Evolutionary conservation across 2,888 invertebrate species (phyloP).

Genomic region (Eupithecia subfuscata): DNA sequence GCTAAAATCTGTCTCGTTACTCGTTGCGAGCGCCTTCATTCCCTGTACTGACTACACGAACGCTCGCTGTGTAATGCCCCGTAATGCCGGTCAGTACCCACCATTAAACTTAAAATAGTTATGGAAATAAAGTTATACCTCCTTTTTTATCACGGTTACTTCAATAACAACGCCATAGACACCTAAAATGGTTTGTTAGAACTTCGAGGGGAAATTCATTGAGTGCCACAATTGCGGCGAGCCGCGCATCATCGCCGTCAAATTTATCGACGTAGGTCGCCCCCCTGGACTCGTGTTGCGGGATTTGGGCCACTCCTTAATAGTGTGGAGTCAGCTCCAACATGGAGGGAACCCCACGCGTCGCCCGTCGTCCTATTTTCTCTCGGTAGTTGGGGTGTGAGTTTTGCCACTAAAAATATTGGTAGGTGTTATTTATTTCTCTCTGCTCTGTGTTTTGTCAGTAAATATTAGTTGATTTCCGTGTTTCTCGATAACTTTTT

Average conservation of each 20-base stretch:
- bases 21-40: too few species aligned
- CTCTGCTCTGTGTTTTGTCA: neutral
- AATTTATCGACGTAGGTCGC: constrained; percentile 27
- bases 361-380: constrained; percentile 66
- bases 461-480: neutral
- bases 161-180: neutral
- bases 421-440: neutral
- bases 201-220: neutral
- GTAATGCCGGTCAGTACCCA: too few species aligned
- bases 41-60: too few species aligned
- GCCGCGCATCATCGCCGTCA: constrained; percentile 20
- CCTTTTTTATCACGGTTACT: neutral
- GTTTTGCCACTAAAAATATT: constrained; percentile 22
- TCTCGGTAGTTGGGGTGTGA: constrained; percentile 48
- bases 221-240: constrained; percentile 9
- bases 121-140: neutral
- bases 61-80: too few species aligned
- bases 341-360: constrained; percentile 63
- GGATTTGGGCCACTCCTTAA: constrained; percentile 50
- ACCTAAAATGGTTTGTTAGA: neutral
- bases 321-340: constrained; percentile 45
- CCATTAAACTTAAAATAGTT: neutral
- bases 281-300: constrained; percentile 30
- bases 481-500: neutral
- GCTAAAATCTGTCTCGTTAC: too few species aligned